Conservation (phyloP, 2,797 vertebrate species). For the Notolabrus celidotus region DNA sequence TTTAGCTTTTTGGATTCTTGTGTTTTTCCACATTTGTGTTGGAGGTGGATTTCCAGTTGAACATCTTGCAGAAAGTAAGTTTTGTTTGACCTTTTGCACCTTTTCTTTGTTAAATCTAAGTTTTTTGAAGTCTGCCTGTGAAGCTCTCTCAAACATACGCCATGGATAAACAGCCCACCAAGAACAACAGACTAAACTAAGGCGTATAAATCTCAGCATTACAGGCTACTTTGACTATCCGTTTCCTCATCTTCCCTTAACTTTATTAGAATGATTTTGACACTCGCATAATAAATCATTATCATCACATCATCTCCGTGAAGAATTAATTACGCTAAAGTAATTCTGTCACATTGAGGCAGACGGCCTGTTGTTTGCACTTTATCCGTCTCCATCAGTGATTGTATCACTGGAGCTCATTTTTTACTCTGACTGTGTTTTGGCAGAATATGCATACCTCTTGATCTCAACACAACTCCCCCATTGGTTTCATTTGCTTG, state of each 20-base stretch:
- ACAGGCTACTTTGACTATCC: neutral
- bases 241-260: neutral
- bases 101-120: no score
- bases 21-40: no score
- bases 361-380: conserved; percentile 41
- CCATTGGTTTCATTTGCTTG: conserved; percentile 57
- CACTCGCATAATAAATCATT: conserved; percentile 23
- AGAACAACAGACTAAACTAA: no score
- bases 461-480: conserved; percentile 31
- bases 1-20: no score
- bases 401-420: conserved; percentile 49
- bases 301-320: conserved; percentile 44
- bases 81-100: no score
- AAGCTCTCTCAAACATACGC: no score
- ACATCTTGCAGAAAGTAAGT: no score
- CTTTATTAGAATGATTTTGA: conserved; percentile 26
- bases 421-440: conserved; percentile 22
- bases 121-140: no score
- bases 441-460: conserved; percentile 23
- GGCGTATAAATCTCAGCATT: neutral
- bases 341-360: conserved; percentile 47
- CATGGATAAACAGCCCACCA: no score
- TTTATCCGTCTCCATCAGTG: conserved; percentile 31
- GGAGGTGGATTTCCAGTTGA: no score
- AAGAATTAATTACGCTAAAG: conserved; percentile 56